These are phyloP conservation scores for Orthosia cruda DNA, from an alignment of 2,888 invertebrate species.

Conservation along the genomic window DNA sequence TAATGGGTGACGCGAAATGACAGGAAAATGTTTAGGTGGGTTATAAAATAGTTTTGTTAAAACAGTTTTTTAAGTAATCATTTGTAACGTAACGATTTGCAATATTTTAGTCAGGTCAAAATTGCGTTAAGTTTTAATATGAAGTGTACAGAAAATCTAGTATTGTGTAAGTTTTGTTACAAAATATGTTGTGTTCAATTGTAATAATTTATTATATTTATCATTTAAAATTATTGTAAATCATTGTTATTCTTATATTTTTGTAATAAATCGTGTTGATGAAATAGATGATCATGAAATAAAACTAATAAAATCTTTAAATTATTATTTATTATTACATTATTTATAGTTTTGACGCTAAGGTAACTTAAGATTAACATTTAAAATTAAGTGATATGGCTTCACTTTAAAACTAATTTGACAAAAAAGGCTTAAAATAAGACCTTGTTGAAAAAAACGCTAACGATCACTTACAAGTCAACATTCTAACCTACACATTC, in stretches of 20 bases:
- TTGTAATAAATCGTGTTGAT: conserved; percentile 46
- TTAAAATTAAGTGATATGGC: conserved; percentile 89
- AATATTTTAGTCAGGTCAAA: neutral
- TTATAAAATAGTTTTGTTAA: conserved; percentile 1
- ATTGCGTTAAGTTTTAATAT: conserved; percentile 29
- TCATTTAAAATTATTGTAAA: conserved; percentile 64
- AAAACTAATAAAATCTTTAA: conserved; percentile 78
- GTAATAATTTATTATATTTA: conserved; percentile 65
- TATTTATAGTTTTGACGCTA: conserved; percentile 73
- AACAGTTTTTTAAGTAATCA: conserved; percentile 1
- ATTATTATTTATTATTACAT: conserved; percentile 75
- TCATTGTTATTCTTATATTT: conserved; percentile 64
- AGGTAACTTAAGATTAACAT: conserved; percentile 88
- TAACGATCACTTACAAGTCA: conserved; percentile 44
- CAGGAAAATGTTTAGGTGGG: neutral
- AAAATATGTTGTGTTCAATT: conserved; percentile 66
- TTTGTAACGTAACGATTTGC: conserved; percentile 3
- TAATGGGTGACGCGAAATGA: conserved; percentile 34
- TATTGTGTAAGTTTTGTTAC: conserved; percentile 57
- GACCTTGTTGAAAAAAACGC: conserved; percentile 37
- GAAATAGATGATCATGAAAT: conserved; percentile 72
- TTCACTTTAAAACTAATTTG: conserved; percentile 81
- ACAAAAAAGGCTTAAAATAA: conserved; percentile 60
- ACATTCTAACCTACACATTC: conserved; percentile 38
- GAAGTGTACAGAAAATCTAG: conserved; percentile 63